These are phyloP conservation scores for Lynx canadensis DNA, from an alignment of 2,113 vertebrate genomes.

Conservation along the genomic window DNA sequence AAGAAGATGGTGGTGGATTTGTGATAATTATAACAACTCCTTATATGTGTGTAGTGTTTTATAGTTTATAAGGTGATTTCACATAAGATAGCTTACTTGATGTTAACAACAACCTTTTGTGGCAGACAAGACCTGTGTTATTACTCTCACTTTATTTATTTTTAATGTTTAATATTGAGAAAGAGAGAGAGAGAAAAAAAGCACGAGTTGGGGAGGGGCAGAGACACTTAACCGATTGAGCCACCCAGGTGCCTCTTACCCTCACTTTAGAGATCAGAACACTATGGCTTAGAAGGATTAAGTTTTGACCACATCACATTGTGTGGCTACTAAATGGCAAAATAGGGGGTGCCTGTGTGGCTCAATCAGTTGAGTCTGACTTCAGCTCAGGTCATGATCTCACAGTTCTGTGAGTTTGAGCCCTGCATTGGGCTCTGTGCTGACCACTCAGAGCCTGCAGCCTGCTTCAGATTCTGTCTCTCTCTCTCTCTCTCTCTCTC, in stretches of 20 bases:
- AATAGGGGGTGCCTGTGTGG: neutral
- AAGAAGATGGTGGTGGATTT: neutral
- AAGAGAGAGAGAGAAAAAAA: too few relatives aligned
- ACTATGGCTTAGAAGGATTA: neutral
- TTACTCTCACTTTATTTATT: neutral
- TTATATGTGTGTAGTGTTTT: neutral
- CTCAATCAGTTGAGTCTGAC: too few relatives aligned
- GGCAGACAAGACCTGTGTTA: neutral
- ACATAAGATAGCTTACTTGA: neutral
- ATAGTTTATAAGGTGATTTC: neutral
- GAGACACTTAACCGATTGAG: too few relatives aligned
- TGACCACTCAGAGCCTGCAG: too few relatives aligned
- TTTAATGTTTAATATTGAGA: too few relatives aligned
- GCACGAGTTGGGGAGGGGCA: too few relatives aligned
- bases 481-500: too few relatives aligned
- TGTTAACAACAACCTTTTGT: neutral
- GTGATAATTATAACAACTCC: neutral
- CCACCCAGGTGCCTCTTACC: neutral
- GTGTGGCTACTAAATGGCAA: neutral
- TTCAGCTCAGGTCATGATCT: too few relatives aligned
- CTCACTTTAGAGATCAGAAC: neutral
- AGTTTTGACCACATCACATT: neutral
- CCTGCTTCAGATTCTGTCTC: too few relatives aligned
- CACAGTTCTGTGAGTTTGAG: too few relatives aligned
- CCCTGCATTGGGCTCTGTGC: too few relatives aligned